phyloP scores from a whole-genome alignment of 2,113 vertebrate species.

The Oryzias celebensis region DNA sequence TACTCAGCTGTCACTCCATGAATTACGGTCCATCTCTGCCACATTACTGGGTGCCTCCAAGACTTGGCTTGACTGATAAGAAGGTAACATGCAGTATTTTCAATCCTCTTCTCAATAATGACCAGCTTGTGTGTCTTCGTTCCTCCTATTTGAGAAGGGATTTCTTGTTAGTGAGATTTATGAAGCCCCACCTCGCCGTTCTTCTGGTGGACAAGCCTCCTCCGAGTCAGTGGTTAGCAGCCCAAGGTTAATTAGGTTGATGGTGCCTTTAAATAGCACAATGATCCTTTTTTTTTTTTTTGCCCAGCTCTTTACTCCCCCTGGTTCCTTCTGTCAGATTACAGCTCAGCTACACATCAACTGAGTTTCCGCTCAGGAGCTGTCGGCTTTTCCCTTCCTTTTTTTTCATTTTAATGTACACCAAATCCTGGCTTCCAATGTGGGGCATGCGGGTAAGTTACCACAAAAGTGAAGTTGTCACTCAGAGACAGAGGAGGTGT shows the following conservation, averaged over 20 bases:
- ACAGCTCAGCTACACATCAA: conserved; percentile 36
- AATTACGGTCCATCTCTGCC: conserved; percentile 39
- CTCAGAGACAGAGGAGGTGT: conserved; percentile 82
- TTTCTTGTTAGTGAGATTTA: conserved; percentile 76
- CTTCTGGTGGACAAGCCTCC: conserved; percentile 43
- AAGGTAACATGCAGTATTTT: conserved; percentile 44
- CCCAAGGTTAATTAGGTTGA: conserved; percentile 84
- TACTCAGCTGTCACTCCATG: conserved; percentile 61
- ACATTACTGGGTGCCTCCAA: conserved; percentile 15
- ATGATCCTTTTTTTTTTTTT: conserved; percentile 62
- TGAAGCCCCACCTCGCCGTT: conserved; percentile 41
- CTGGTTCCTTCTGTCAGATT: conserved; percentile 41
- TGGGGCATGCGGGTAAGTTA: conserved; percentile 74
- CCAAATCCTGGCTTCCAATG: conserved; percentile 53
- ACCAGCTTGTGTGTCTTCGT: conserved; percentile 28
- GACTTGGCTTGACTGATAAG: conserved; percentile 50
- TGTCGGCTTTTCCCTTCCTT: conserved; percentile 25
- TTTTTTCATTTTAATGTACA: conserved; percentile 16
- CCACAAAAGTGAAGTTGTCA: conserved; percentile 82
- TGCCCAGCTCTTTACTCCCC: conserved; percentile 23
- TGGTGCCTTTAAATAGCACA: conserved; percentile 80
- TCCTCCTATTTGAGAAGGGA: conserved; percentile 51
- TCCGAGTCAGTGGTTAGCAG: conserved; percentile 72
- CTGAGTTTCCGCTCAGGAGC: conserved; percentile 57
- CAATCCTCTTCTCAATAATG: conserved; percentile 44